Base-by-base conservation (phyloP, 2,113 vertebrate species). In the Taxidea taxus region DNA sequence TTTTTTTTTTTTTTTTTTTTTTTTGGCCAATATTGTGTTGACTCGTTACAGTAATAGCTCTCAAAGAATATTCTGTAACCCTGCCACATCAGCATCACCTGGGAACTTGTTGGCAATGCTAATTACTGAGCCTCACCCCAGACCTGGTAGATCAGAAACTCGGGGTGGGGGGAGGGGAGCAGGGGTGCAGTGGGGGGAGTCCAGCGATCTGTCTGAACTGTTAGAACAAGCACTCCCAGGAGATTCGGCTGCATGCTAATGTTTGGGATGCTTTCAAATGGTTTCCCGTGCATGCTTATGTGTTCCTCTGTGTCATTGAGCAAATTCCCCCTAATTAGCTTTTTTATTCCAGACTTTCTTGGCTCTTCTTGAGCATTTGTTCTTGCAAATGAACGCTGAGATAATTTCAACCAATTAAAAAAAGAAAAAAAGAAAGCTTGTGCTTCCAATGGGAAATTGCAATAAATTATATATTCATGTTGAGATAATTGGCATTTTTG, bases 361-460 rank as follows among this genome's bases (percentile, higher is more conserved):
- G 90, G 42, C 64, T 86, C 16, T 44, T 96, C 64, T 85, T 75
- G 49, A 83, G 9, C 42, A 34, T 86, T 88, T 91, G 2, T 78
- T 86, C 70, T 91, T 95, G 89, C 78, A 70, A 68, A 86, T 82
- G 47, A 90, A 77, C 21, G 31, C 54, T 81, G 62, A 90, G 9
- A 70, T 83, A 91, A 77, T 64, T 91, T 85, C n/a, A 70, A 49
- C 51, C 77, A 81, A 86, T 94, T 91, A 74, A 62, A 31, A 81
- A 44, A 64, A 66, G 9, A 60, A 64, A 4, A 75, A 51, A 15
- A 12, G 47, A 27, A 77, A 54, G 25, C 34, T 27, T 90, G 14
- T 60, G 14, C 29, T 81, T 92, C 91, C 47, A 58, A 0, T 60
- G 66, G 70, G 68, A 94, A 83, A 80, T 60, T 89, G 11, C 29